phyloP scores from a whole-genome alignment of 2,797 vertebrate species.

The Sebastes hopkinsi region DNA sequence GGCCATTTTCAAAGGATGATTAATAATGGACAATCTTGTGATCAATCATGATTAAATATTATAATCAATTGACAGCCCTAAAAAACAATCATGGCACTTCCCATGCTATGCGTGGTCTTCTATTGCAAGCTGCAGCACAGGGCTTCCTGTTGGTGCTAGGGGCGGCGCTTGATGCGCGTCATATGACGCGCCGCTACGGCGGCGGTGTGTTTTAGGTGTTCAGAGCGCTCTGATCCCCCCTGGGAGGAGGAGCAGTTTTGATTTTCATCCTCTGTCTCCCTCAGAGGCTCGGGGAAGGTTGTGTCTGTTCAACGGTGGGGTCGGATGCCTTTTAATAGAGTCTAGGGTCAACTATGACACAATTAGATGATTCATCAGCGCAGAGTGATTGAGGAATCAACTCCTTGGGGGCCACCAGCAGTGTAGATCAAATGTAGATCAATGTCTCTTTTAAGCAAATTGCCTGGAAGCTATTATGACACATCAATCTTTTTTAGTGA shows the following conservation, averaged over 20 bases:
- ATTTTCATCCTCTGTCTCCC: conserved; percentile 8
- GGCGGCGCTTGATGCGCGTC: neutral
- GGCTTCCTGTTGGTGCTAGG: neutral
- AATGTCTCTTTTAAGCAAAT: conserved; percentile 52
- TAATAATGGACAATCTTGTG: too few species aligned
- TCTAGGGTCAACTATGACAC: conserved; percentile 27
- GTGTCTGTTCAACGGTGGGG: neutral
- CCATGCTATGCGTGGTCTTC: neutral
- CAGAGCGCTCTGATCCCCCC: neutral
- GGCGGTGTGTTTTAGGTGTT: neutral
- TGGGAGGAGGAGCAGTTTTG: neutral
- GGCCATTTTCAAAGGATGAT: too few species aligned
- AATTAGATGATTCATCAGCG: neutral
- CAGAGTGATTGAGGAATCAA: conserved; percentile 16
- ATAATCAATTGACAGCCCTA: too few species aligned
- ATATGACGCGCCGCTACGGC: neutral
- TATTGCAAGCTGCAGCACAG: neutral
- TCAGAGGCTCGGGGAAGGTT: neutral
- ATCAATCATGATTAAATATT: too few species aligned
- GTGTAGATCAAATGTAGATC: conserved; percentile 54
- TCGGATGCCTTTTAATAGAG: conserved; percentile 18
- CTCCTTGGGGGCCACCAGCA: conserved; percentile 27
- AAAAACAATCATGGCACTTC: neutral
- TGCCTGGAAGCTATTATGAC: conserved; percentile 42
- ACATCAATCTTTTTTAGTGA: conserved; percentile 15